These are phyloP conservation scores for Hyla sarda DNA, from an alignment of 2,113 vertebrate genomes.

Conservation along the genomic window DNA sequence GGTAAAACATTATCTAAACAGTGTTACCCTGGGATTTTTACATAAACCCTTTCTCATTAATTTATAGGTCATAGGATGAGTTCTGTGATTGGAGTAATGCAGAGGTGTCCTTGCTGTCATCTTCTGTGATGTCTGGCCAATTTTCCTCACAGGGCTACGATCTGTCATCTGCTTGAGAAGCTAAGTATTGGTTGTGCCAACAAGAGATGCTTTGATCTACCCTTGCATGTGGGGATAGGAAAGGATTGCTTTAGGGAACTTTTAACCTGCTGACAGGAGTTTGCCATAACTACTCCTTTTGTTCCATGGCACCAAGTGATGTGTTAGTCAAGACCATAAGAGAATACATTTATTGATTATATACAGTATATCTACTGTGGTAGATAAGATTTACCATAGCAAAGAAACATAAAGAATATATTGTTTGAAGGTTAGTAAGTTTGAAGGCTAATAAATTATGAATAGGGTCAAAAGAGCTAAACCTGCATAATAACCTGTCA, in stretches of 20 bases:
- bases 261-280: conserved; percentile 43
- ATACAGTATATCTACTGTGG: not conserved
- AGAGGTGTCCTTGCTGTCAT: conserved; percentile 45
- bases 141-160: conserved; percentile 36
- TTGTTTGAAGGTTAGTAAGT: not conserved
- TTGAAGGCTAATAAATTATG: not conserved
- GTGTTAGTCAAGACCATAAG: not conserved
- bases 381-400: not conserved
- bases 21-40: conserved; percentile 36
- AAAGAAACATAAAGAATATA: not conserved
- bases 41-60: conserved; percentile 39
- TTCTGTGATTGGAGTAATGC: conserved; percentile 13
- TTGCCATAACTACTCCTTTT: conserved; percentile 32
- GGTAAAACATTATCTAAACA: conserved; percentile 16
- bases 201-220: conserved; percentile 49
- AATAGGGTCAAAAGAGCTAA: not conserved
- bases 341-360: conserved; percentile 6
- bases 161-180: conserved; percentile 50
- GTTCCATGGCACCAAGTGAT: conserved; percentile 12
- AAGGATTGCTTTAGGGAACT: conserved; percentile 27
- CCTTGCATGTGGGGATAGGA: conserved; percentile 16
- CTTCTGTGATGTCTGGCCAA: conserved; percentile 56
- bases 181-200: conserved; percentile 49
- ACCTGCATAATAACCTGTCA: not conserved
- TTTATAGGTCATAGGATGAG: conserved; percentile 32